Base-by-base conservation (phyloP, 2,888 invertebrate species). In the Syrphus vitripennis region DNA sequence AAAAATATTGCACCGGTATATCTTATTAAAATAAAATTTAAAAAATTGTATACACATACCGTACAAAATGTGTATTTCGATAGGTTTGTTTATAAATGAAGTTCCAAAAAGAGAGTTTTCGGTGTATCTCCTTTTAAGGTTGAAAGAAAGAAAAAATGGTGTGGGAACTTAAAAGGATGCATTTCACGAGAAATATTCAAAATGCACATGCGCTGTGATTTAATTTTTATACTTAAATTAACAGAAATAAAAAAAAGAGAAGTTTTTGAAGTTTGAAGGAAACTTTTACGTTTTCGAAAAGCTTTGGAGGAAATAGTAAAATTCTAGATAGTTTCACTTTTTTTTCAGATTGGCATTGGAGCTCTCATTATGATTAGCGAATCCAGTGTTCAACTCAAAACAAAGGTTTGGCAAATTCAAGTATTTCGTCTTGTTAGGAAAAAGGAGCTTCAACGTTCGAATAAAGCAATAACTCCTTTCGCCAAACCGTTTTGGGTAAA, bases 151-250 rank as follows among this genome's bases (percentile, higher is more conserved):
- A n/a, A n/a, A 63, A 55, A 29, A 34, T 19, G 67, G 67, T 48
- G 34, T 74, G 72, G 26, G 65, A 65, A 50, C 53, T 45, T 67
- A 40, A 76, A 34, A 79, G 76, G 70, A 80, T 84, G 80, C 80
- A 78, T 80, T 80, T 84, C 80, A 84, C 83, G 80, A 80, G 80
- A 34, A 67, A n/a, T n/a, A n/a, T 24, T 2, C 7, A 24, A 24
- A 31, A 55, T 80, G 80, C 84, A 80, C 84, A 84, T 84, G 84
- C 84, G 84, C 80, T 80, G 50, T 9, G 2, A 59, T 65, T 59
- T n/a, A 4, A 16, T 37, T 21, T 29, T 19, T 45, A 21, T 61
- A 21, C 19, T n/a, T n/a, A n/a, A n/a, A n/a, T n/a, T 10, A 65
- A 37, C 61, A 50, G 50, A 4, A 19, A 37, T 34, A 61, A 48